Conservation (phyloP, 2,113 vertebrate species). For the Isichthys henryi region DNA sequence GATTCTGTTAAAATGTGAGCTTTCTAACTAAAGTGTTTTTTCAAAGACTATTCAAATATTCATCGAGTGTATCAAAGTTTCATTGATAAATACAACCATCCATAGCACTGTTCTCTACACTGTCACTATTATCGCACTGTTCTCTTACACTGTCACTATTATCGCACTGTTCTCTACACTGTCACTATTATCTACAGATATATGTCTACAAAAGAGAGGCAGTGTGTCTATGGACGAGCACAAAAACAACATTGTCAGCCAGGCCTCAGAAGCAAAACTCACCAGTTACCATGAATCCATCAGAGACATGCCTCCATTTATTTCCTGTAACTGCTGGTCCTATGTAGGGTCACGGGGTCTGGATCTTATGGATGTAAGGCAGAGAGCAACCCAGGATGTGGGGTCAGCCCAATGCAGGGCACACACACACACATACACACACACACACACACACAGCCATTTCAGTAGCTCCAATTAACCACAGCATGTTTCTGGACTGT, state of each 20-base stretch:
- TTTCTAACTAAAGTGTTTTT: not conserved
- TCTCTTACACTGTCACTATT: too few species aligned
- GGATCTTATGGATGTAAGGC: too few species aligned
- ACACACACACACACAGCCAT: too few species aligned
- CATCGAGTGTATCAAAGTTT: not conserved
- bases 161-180: too few species aligned
- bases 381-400: too few species aligned
- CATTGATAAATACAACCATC: not conserved
- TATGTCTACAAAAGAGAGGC: not conserved
- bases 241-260: not conserved
- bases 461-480: too few species aligned
- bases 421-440: too few species aligned
- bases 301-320: not conserved
- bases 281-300: not conserved
- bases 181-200: not conserved
- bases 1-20: not conserved
- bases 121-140: not conserved
- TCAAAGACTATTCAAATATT: not conserved
- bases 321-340: too few species aligned
- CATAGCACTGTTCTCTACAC: not conserved
- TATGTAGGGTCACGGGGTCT: too few species aligned
- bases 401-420: too few species aligned
- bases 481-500: too few species aligned
- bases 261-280: not conserved
- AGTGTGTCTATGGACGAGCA: not conserved